Evolutionary conservation across 2,888 invertebrate genomes (phyloP).

Genomic region (Toxonevra muliebris): DNA sequence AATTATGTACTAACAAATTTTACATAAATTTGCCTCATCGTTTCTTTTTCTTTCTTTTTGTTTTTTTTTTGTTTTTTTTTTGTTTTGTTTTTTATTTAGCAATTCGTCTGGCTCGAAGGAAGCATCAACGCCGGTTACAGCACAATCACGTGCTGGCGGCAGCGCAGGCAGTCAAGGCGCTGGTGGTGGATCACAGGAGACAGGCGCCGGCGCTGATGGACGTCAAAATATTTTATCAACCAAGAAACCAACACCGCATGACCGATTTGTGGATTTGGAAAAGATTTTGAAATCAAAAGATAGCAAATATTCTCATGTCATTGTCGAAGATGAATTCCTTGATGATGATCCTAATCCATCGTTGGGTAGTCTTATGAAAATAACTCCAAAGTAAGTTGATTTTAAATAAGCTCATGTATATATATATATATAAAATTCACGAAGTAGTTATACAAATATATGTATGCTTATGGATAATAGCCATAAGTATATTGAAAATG

Average conservation of each 20-base stretch:
- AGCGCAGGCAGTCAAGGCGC: constrained; percentile 52
- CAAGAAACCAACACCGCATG: constrained; percentile 56
- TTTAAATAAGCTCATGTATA: too few species aligned
- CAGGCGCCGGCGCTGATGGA: constrained; percentile 45
- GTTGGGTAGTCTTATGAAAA: constrained; percentile 74
- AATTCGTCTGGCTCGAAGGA: constrained; percentile 65
- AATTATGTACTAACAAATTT: constrained; percentile 10
- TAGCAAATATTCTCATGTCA: constrained; percentile 59
- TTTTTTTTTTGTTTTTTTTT: constrained; percentile 14
- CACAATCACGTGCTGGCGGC: constrained; percentile 44
- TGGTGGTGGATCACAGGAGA: constrained; percentile 44
- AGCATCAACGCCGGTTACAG: constrained; percentile 57
- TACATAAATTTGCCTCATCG: background rate
- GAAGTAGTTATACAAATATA: too few species aligned
- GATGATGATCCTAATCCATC: constrained; percentile 72
- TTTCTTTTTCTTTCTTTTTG: too few species aligned
- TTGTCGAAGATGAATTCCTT: constrained; percentile 64
- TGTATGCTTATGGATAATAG: too few species aligned
- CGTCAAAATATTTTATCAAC: constrained; percentile 49
- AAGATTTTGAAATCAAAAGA: constrained; percentile 48
- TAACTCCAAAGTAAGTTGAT: constrained; percentile 64
- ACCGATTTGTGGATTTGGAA: constrained; percentile 59
- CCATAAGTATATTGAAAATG: too few species aligned
- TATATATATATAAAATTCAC: too few species aligned
- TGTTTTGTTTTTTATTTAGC: constrained; percentile 44